These are phyloP conservation scores for Ricordea florida DNA, from an alignment of 92 coral and sea anemone species.

Conservation along the genomic window DNA sequence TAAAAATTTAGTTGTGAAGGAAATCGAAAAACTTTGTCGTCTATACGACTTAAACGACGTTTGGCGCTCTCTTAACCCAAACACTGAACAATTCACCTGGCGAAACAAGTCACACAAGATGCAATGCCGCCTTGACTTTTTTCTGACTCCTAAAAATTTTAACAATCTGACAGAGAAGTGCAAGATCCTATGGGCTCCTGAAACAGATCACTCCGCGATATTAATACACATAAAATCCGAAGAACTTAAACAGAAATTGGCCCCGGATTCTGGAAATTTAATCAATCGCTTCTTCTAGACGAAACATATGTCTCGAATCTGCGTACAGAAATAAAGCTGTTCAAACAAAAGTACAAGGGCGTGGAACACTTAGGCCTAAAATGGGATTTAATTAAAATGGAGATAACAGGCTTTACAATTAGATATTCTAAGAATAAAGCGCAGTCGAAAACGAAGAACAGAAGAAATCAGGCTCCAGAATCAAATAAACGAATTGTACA, in stretches of 20 bases:
- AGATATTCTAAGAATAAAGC: neutral
- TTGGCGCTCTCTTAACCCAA: neutral
- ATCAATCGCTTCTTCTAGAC: conserved; percentile 2
- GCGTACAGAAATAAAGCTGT: neutral
- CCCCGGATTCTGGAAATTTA: conserved; percentile 13
- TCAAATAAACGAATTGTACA: neutral
- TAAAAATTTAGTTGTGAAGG: neutral
- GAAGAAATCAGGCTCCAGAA: neutral
- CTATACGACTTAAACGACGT: neutral
- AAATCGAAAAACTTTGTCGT: neutral
- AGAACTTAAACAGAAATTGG: neutral
- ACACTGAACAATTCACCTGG: neutral
- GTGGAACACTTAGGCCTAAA: neutral
- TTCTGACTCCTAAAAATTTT: too few relatives aligned
- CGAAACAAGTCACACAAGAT: neutral
- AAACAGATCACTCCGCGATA: conserved; percentile 31
- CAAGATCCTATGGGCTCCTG: conserved; percentile 13
- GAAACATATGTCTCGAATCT: neutral
- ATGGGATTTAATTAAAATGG: conserved; percentile 9
- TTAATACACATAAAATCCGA: neutral
- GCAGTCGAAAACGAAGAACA: neutral
- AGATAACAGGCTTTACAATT: neutral
- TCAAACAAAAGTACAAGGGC: neutral
- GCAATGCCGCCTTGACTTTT: too few relatives aligned
- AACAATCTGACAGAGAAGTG: too few relatives aligned